Evolutionary conservation across 2,888 invertebrate species (phyloP).

Genomic region (Agriopis leucophaearia): DNA sequence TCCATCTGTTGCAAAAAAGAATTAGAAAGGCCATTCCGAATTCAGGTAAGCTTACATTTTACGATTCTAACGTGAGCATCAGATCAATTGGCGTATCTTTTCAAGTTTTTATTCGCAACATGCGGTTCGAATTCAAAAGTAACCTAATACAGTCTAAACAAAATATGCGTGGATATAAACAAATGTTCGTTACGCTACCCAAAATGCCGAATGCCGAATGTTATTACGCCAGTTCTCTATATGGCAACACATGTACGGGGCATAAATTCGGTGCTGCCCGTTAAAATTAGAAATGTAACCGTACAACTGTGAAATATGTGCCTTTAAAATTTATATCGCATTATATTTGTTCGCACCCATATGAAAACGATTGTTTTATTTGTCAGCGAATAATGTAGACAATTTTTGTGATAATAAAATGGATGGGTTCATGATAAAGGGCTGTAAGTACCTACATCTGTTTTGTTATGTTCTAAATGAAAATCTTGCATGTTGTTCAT

Average conservation of each 20-base stretch:
- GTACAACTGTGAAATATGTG: conserved; percentile 75
- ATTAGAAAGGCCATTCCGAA: conserved; percentile 34
- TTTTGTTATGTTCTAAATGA: conserved; percentile 5
- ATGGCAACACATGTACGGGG: conserved; percentile 78
- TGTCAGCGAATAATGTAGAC: conserved; percentile 17
- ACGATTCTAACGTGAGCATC: conserved; percentile 38
- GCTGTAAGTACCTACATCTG: conserved; percentile 1
- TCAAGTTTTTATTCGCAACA: conserved; percentile 26
- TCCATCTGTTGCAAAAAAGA: conserved; percentile 17
- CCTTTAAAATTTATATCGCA: conserved; percentile 78
- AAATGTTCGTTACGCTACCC: conserved; percentile 63
- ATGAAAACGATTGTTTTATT: conserved; percentile 53
- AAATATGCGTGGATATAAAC: conserved; percentile 57
- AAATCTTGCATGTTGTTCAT: background rate
- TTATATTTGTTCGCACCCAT: conserved; percentile 53
- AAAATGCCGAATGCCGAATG: conserved; percentile 72
- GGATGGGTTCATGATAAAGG: conserved; percentile 3
- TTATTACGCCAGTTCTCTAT: conserved; percentile 74
- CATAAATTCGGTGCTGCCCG: conserved; percentile 80
- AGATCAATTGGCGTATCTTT: conserved; percentile 27
- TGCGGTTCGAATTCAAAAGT: conserved; percentile 35
- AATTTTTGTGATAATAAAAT: conserved; percentile 22
- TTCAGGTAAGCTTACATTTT: conserved; percentile 40
- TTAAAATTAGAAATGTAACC: conserved; percentile 84
- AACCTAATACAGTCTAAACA: conserved; percentile 39